Conservation (phyloP, 2,888 invertebrate genomes). For the Caenorhabditis angaria region DNA sequence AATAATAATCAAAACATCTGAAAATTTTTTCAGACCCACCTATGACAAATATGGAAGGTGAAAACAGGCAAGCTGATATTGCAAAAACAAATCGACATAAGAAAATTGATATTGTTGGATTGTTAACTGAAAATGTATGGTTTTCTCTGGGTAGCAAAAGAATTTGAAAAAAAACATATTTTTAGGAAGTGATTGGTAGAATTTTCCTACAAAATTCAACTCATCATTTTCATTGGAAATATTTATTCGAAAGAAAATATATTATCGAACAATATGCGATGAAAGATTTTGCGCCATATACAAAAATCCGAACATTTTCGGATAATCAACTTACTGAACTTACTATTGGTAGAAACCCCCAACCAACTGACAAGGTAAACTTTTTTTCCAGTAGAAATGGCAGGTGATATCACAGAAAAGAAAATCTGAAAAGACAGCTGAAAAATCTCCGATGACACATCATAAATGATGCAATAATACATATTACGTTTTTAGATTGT, state of each 20-base stretch:
- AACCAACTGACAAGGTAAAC: background rate
- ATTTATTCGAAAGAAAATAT: background rate
- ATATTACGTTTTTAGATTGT: conserved; percentile 77
- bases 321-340: background rate
- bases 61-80: conserved; percentile 5
- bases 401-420: background rate
- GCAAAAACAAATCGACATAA: background rate
- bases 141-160: too few relatives aligned
- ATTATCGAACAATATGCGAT: background rate
- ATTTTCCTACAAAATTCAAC: background rate
- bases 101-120: background rate
- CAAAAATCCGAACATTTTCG: background rate
- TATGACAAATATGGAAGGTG: background rate
- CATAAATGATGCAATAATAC: background rate
- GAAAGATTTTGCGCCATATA: background rate
- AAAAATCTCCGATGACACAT: background rate
- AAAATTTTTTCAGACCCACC: conserved; percentile 5
- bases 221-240: background rate
- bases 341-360: background rate
- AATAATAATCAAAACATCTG: background rate
- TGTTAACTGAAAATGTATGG: conserved; percentile 1
- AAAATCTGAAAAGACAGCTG: background rate
- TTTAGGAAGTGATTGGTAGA: conserved; percentile 7
- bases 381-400: background rate
- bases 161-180: background rate